Conservation (phyloP, 2,113 vertebrate species). For the Parotia lawesii region DNA sequence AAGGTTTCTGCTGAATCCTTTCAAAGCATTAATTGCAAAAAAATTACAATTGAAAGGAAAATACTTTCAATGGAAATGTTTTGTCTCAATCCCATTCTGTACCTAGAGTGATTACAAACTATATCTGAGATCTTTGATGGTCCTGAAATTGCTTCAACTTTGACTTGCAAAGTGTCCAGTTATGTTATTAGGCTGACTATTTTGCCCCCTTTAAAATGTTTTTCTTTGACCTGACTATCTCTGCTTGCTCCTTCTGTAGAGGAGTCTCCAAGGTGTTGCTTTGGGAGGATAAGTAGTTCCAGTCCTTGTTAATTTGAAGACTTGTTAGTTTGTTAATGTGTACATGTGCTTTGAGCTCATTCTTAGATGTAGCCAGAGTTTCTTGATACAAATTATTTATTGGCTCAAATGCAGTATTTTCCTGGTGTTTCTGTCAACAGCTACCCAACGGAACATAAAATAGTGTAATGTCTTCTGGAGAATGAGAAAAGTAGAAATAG, state of each 20-base stretch:
- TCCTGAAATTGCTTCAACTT: neutral
- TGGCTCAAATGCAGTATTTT: neutral
- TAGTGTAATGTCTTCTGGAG: neutral
- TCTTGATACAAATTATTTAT: neutral
- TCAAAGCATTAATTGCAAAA: neutral
- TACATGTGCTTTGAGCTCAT: neutral
- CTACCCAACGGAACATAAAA: neutral
- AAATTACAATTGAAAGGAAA: neutral
- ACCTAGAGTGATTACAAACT: neutral
- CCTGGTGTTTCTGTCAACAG: neutral
- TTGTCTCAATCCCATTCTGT: neutral
- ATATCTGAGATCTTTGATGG: neutral
- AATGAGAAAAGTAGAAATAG: neutral
- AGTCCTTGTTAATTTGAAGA: neutral
- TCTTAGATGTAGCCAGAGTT: neutral
- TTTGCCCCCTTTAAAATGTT: neutral
- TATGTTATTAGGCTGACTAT: neutral
- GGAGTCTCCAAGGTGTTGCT: neutral
- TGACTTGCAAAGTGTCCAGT: neutral
- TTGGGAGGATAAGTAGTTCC: neutral
- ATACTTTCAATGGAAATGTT: neutral
- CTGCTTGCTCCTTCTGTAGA: neutral
- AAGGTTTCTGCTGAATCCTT: neutral
- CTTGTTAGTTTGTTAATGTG: neutral
- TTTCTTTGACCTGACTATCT: neutral